These are phyloP conservation scores for Ypsolopha scabrella DNA, from an alignment of 2,888 invertebrate genomes.

Conservation along the genomic window DNA sequence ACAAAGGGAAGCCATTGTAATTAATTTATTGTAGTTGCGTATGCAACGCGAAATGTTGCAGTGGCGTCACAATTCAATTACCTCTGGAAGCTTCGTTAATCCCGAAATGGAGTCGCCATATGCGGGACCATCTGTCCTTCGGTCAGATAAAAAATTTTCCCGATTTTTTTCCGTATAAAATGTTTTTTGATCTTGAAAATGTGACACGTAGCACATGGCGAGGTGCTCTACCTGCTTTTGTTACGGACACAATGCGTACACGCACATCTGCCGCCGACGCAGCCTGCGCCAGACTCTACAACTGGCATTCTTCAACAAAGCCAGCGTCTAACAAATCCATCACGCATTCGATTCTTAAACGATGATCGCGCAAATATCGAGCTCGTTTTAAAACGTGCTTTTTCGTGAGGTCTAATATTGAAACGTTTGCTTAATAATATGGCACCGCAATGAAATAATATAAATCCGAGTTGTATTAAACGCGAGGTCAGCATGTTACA, in stretches of 20 bases:
- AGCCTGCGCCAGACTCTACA: slow-evolving; percentile 29
- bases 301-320: slow-evolving; percentile 5
- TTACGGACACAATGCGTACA: slow-evolving; percentile 49
- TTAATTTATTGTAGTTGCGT: slow-evolving; percentile 50
- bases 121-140: slow-evolving; percentile 53
- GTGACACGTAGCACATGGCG: slow-evolving; percentile 65
- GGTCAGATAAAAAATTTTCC: slow-evolving; percentile 49
- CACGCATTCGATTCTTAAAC: slow-evolving; percentile 21
- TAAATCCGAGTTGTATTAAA: slow-evolving; percentile 30
- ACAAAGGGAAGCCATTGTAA: slow-evolving; percentile 67
- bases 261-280: slow-evolving; percentile 53
- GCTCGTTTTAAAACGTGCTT: neutral
- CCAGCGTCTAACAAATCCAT: slow-evolving; percentile 24
- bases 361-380: neutral
- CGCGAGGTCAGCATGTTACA: slow-evolving; percentile 44
- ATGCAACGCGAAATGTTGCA: slow-evolving; percentile 13
- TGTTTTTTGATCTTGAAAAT: slow-evolving; percentile 50
- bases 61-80: neutral
- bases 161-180: slow-evolving; percentile 53
- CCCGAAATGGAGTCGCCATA: slow-evolving; percentile 26
- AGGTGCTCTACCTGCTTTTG: slow-evolving; percentile 65
- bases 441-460: slow-evolving; percentile 23
- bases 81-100: too few species aligned
- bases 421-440: slow-evolving; percentile 13
- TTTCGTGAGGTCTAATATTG: slow-evolving; percentile 6